These are phyloP conservation scores for Gavia stellata DNA, from an alignment of 2,113 vertebrate species.

Conservation along the genomic window DNA sequence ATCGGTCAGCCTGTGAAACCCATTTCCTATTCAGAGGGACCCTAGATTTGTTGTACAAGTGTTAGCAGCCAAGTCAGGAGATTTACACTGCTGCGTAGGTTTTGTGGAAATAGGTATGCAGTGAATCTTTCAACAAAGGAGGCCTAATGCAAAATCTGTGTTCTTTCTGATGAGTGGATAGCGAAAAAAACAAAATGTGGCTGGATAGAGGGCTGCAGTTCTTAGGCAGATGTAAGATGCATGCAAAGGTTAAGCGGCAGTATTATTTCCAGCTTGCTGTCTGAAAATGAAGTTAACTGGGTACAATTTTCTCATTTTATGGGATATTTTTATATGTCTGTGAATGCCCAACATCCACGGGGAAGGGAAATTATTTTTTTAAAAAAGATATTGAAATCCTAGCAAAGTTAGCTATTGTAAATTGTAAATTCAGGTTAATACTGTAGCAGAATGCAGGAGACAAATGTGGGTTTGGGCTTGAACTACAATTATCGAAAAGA, in stretches of 20 bases:
- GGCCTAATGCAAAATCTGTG: background rate
- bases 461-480: background rate
- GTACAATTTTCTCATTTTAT: background rate
- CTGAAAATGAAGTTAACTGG: background rate
- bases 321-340: background rate
- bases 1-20: background rate
- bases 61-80: background rate
- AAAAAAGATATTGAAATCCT: background rate
- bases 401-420: background rate
- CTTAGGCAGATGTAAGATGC: background rate
- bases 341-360: too few species aligned
- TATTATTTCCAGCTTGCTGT: background rate
- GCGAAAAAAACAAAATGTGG: too few species aligned
- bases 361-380: background rate
- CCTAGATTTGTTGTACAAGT: background rate
- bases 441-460: background rate
- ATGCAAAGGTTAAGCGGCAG: background rate
- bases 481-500: background rate
- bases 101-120: background rate
- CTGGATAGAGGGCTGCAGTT: background rate
- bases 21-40: background rate
- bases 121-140: background rate
- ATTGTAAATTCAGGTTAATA: background rate
- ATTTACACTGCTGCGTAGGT: background rate
- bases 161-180: background rate